Evolutionary conservation across 30 jellyfish, hydroid and myxozoan species (phyloP), one percentile per base, ranked within the genome.

Genomic region (Pelagia noctiluca): DNA sequence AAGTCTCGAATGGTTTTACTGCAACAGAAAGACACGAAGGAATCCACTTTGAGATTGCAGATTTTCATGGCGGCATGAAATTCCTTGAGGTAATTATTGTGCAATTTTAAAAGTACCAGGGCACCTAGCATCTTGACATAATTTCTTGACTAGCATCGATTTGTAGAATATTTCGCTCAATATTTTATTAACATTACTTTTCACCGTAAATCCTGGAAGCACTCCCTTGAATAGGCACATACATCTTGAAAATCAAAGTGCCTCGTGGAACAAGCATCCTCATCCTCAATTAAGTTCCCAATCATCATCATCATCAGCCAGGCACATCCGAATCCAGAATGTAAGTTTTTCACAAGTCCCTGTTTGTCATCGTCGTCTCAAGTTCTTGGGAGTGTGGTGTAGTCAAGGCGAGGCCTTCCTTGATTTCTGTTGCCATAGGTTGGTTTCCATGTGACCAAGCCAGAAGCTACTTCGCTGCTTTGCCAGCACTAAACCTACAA

Each of bases 61-160:
- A 65, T 35, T 65, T 65, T 47, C 82, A 69, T 69, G 82, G 62
- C 26, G 82, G 82, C 34, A 69, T 69, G 82, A 69, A 69, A 33
- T 69, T 69, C 42, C 42, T 69, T 5, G 62, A 69, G 42, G 82
- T 69, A 69, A 26, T 50, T 31, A 69, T 33, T 69, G 38, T 26
- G 19, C 82, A 69, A 69, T 21, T 26, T 37, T 26, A 37, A 37
- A 26, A 37, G 26, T 19, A 26, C 82, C 26, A 33, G 65, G 82
- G 63, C 54, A 35, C 42, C 26, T 24, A 68, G 28, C 24, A 68
- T 68, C 36, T 68, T 23, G 63, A 69, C 38, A 32, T 69, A 26
- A 69, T 47, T 35, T 22, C 35, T 32, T 37, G 33, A 30, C 32
- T 69, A 23, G 33, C 42, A 69, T 69, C 60, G 25, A 69, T 69